Base-by-base conservation (phyloP, 2,113 vertebrate genomes). In the Numida meleagris region DNA sequence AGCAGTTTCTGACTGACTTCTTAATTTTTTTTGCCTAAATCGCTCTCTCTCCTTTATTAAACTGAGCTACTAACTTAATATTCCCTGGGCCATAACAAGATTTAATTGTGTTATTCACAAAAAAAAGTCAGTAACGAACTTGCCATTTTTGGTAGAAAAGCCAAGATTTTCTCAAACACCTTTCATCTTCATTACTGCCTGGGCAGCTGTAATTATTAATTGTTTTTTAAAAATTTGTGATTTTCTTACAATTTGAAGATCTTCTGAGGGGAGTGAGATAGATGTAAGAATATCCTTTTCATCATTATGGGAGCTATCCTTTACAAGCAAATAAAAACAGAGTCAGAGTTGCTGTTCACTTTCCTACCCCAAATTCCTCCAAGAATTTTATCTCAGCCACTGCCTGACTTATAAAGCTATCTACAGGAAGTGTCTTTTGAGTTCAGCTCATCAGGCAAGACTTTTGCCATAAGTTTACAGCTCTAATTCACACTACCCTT, bases 371-470 rank as follows among this genome's bases (percentile, higher is more conserved):
- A 34, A 67, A 80, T 78, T 95, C 18, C 36, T 90, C 51, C 10
- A 58, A 86, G 40, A 40, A 62, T 75, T 86, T 93, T 78, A 75
- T 18, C 40, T 61, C 65, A 68, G 38, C 40, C 38, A 21, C 33
- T 75, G 79, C 51, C 68, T 51, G 13, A 48, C 15, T 1, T 38
- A 9, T 43, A 76, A 89, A 40, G 6, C 23, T 93, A 46, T 72
- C 82, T 88, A 33, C 73, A 91, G 70, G 82, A 90, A 61, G 76
- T 6, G 4, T 23, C 89, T 95, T 95, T 89, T 76, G 91, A 94
- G 61, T 73, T 86, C 42, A 65, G 43, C 12, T 84, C 79, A 86
- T 86, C 4, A 2, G 61, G 91, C 20, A 3, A 88, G 42, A 33
- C 40, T 67, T 50, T 11, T 85, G 68, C 43, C 0, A 0, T 57